Evolutionary conservation across 2,113 vertebrate genomes (phyloP).

Genomic region (Montifringilla adamsi): DNA sequence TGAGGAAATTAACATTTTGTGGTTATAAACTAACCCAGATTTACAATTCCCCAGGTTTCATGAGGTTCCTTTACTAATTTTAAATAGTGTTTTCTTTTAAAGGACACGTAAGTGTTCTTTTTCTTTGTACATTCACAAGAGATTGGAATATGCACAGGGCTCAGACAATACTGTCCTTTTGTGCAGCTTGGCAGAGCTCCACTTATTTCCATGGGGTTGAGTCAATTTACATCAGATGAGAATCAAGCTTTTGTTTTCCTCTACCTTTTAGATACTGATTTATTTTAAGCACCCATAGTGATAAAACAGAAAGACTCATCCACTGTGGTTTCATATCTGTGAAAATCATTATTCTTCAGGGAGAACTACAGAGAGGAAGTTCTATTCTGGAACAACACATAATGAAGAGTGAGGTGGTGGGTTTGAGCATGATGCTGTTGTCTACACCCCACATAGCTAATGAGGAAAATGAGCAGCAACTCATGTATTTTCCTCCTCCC

Average conservation of each 20-base stretch:
- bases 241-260: slow-evolving; percentile 22
- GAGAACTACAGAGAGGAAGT: neutral
- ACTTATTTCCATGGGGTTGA: neutral
- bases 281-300: slow-evolving; percentile 26
- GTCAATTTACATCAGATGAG: slow-evolving; percentile 18
- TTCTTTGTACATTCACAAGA: neutral
- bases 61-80: slow-evolving; percentile 21
- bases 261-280: neutral
- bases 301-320: slow-evolving; percentile 4
- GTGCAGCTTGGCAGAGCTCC: slow-evolving; percentile 14
- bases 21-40: slow-evolving; percentile 29
- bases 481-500: neutral
- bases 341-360: neutral
- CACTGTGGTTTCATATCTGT: neutral
- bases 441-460: neutral
- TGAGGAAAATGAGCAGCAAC: neutral
- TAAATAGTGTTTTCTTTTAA: slow-evolving; percentile 2
- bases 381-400: neutral
- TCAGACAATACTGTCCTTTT: slow-evolving; percentile 12
- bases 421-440: neutral
- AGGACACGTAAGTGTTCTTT: neutral
- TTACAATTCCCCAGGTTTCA: slow-evolving; percentile 8
- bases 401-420: neutral
- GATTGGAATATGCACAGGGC: neutral
- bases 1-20: slow-evolving; percentile 35